phyloP scores from a whole-genome alignment of 1,140 invertebrate genomes.

The Trypoxylus dichotomus region DNA sequence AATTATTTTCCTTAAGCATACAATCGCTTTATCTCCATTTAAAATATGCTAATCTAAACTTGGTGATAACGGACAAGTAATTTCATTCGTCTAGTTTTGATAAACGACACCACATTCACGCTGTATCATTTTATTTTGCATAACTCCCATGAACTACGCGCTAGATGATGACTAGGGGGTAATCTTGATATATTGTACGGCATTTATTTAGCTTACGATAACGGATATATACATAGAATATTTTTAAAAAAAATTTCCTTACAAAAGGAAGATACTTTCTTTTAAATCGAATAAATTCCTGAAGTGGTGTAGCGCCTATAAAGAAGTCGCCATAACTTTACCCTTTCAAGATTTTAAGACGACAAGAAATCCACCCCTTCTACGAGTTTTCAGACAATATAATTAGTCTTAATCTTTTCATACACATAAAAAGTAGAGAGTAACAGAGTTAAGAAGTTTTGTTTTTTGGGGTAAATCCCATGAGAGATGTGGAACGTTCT shows the following conservation, averaged over 20 bases:
- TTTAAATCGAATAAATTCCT: background rate
- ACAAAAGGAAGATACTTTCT: background rate
- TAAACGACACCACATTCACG: background rate
- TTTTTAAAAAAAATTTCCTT: too few species aligned
- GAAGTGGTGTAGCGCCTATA: background rate
- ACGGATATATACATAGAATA: background rate
- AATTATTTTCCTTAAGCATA: background rate
- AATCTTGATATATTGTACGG: too few species aligned
- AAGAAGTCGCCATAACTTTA: conserved; percentile 12
- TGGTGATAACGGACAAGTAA: background rate
- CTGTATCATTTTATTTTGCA: background rate
- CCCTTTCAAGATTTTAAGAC: too few species aligned
- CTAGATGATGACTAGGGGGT: too few species aligned
- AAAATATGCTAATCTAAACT: too few species aligned
- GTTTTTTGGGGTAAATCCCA: background rate
- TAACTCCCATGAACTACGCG: background rate
- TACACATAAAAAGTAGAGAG: conserved; percentile 28
- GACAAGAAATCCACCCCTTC: background rate
- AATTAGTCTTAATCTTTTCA: conserved; percentile 33
- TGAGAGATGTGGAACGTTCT: background rate
- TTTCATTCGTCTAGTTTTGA: background rate
- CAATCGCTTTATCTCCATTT: too few species aligned
- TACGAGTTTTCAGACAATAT: conserved; percentile 28
- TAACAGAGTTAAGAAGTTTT: conserved; percentile 13
- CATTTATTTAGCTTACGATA: background rate